Percentiles rank a stretch among this genome's conserved stretches.
Conservation (phyloP, 2,888 invertebrate species). For the Idaea aversata region DNA sequence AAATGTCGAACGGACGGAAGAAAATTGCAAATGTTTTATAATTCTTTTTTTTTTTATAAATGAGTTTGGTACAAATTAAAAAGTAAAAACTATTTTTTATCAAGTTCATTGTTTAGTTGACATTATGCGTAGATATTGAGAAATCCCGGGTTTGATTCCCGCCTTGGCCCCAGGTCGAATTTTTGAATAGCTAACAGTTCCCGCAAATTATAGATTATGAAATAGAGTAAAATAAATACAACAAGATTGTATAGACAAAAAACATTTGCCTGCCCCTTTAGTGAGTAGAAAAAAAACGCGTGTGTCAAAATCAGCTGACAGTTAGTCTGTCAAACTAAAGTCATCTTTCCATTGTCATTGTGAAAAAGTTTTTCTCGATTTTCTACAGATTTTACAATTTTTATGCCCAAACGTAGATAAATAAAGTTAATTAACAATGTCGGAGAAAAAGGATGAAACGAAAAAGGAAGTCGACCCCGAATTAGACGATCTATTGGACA, state of each 20-base stretch:
- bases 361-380: conserved; percentile 6
- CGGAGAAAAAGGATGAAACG: conserved; percentile 62
- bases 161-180: too few species aligned
- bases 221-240: too few species aligned
- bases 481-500: conserved; percentile 87
- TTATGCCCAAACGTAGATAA: conserved; percentile 11
- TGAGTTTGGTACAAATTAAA: too few species aligned
- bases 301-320: background rate
- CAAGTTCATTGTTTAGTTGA: too few species aligned
- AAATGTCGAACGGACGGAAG: conserved; percentile 4
- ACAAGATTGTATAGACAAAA: background rate
- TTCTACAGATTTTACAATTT: conserved; percentile 28
- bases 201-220: too few species aligned
- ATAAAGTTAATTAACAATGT: conserved; percentile 46
- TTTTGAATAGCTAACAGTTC: too few species aligned
- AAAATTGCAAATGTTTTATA: background rate
- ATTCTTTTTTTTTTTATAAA: background rate
- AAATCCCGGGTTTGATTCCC: too few species aligned
- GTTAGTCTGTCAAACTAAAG: background rate
- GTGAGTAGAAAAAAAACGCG: background rate
- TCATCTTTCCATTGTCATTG: background rate
- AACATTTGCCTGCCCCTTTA: background rate
- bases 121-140: too few species aligned
- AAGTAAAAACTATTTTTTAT: too few species aligned
- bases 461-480: conserved; percentile 82